Percentiles rank a stretch among this genome's conserved stretches.
Evolutionary conservation across 2,797 vertebrate species (phyloP).

Genomic region (Atherinosoma microstoma): DNA sequence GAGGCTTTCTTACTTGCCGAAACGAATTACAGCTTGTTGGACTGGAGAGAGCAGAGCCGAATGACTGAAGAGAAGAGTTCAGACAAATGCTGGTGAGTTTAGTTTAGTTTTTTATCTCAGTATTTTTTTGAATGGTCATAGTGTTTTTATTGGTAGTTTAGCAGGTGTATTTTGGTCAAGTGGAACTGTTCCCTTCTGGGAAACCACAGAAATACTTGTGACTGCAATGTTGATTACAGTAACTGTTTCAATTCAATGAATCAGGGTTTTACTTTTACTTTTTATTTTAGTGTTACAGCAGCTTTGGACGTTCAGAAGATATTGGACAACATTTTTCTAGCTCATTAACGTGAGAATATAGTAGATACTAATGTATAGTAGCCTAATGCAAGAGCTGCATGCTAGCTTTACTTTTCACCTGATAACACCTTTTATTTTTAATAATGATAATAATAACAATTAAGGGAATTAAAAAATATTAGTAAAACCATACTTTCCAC

Average conservation of each 20-base stretch:
- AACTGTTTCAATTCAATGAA: not conserved
- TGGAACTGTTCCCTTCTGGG: constrained; percentile 50
- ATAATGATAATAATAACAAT: too few species aligned
- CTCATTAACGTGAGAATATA: not conserved
- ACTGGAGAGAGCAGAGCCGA: constrained; percentile 31
- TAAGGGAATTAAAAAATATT: too few species aligned
- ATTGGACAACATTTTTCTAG: not conserved
- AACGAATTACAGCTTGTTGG: constrained; percentile 26
- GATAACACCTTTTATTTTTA: not conserved
- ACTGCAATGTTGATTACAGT: not conserved
- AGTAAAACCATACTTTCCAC: too few species aligned
- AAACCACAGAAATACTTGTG: constrained; percentile 1
- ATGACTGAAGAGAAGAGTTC: constrained; percentile 15
- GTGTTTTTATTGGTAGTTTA: not conserved
- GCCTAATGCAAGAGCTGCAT: not conserved
- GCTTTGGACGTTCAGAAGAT: too few species aligned
- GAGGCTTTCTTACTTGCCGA: constrained; percentile 3
- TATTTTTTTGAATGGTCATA: not conserved
- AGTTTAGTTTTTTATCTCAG: not conserved
- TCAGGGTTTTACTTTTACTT: not conserved
- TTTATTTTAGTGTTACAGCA: not conserved
- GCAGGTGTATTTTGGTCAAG: constrained; percentile 16
- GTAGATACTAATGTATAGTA: not conserved
- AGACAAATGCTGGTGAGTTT: constrained; percentile 55
- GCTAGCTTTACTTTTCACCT: not conserved